Evolutionary conservation across 2,113 vertebrate genomes (phyloP).

Genomic region (Pogonocichla stellata): DNA sequence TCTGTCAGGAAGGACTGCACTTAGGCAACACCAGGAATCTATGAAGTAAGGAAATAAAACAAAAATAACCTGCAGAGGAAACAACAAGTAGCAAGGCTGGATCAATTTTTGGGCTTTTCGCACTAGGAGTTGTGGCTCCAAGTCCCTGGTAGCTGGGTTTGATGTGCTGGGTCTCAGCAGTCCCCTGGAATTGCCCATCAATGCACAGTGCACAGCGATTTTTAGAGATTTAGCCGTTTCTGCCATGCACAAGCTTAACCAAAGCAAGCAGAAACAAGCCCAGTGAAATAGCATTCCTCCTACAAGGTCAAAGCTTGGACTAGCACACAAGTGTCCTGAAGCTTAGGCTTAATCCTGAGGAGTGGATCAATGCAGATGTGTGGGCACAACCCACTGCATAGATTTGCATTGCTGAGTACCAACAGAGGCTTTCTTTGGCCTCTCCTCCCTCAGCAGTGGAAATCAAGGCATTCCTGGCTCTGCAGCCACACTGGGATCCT

Average conservation of each 20-base stretch:
- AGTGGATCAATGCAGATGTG: neutral
- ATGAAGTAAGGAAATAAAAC: neutral
- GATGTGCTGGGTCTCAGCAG: neutral
- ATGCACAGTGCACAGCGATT: neutral
- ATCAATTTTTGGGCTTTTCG: neutral
- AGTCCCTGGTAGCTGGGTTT: neutral
- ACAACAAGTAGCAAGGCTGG: neutral
- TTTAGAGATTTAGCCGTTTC: neutral
- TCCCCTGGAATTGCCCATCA: neutral
- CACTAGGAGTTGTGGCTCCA: fast-evolving
- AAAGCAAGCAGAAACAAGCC: neutral
- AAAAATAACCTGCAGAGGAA: neutral
- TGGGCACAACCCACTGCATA: neutral
- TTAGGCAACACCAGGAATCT: neutral
- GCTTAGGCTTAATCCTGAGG: neutral
- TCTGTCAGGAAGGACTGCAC: neutral
- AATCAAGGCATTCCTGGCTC: neutral
- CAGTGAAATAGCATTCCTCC: neutral
- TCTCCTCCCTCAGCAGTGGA: neutral
- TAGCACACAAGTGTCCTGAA: neutral
- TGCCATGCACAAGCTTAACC: neutral
- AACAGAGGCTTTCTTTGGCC: neutral
- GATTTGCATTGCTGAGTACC: neutral
- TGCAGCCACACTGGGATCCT: neutral
- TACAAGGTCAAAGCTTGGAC: neutral